A percentile compares a stretch with the other conserved stretches of the same genome.
phyloP scores from a whole-genome alignment of 2,888 invertebrate species.

The Epirrhoe tristata region DNA sequence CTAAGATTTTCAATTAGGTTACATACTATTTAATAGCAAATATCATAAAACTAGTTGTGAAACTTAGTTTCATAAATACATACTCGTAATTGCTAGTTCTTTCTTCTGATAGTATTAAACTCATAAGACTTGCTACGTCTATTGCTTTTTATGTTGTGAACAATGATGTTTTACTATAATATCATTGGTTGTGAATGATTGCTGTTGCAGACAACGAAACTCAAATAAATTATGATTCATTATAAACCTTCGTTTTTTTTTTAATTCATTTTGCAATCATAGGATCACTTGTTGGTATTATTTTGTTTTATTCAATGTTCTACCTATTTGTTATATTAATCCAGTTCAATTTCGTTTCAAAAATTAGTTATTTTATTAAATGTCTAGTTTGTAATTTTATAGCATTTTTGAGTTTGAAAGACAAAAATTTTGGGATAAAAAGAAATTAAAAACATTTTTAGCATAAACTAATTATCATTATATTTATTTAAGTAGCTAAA shows the following conservation, averaged over 20 bases:
- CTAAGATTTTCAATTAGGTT: slow-evolving; percentile 18
- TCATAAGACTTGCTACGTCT: slow-evolving; percentile 14
- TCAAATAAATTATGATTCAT: slow-evolving; percentile 63
- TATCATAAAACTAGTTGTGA: slow-evolving; percentile 8
- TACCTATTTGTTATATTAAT: too few relatives aligned
- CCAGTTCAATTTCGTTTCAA: too few relatives aligned
- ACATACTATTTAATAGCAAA: slow-evolving; percentile 12
- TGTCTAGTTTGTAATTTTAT: too few relatives aligned
- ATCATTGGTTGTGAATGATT: slow-evolving; percentile 22
- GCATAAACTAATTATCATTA: slow-evolving; percentile 8
- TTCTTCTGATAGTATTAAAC: slow-evolving; percentile 9
- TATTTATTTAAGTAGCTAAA: slow-evolving; percentile 30
- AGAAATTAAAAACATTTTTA: not conserved
- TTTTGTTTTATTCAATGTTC: too few relatives aligned
- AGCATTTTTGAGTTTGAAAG: not conserved
- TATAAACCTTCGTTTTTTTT: slow-evolving; percentile 41
- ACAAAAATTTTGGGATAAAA: not conserved
- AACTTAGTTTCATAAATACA: slow-evolving; percentile 22
- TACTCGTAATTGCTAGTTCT: slow-evolving; percentile 18
- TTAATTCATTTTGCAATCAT: not conserved
- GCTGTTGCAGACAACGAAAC: slow-evolving; percentile 65
- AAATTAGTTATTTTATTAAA: too few relatives aligned
- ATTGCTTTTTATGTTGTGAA: slow-evolving; percentile 46
- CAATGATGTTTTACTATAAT: too few relatives aligned
- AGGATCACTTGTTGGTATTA: too few relatives aligned